Percentiles rank a stretch among this genome's conserved stretches.
Evolutionary conservation across 2,797 vertebrate species (phyloP).

Genomic region (Distichodus sexfasciatus): DNA sequence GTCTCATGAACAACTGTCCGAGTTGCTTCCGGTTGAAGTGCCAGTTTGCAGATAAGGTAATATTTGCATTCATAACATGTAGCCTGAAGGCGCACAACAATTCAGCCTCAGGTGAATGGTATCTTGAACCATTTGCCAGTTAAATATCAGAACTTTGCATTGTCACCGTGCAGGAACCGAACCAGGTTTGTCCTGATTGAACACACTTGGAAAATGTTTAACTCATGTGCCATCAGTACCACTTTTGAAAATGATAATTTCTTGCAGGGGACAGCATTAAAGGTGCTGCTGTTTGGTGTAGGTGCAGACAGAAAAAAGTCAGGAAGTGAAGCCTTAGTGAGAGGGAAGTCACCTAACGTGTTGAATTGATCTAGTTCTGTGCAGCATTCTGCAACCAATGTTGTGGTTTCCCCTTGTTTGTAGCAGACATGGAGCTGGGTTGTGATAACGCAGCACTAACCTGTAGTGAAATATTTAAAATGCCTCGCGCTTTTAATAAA

Average conservation of each 20-base stretch:
- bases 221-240: no score
- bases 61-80: neutral
- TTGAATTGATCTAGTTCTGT: neutral
- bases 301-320: neutral
- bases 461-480: neutral
- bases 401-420: conserved; percentile 2
- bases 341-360: neutral
- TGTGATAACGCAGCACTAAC: neutral
- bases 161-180: neutral
- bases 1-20: neutral
- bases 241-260: no score
- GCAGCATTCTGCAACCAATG: neutral
- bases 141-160: no score
- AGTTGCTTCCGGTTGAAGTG: neutral
- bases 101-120: neutral
- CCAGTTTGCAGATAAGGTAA: neutral
- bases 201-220: neutral
- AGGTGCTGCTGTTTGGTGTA: neutral
- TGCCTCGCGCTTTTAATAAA: no score
- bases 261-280: no score
- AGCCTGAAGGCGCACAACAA: neutral
- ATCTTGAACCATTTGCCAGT: neutral
- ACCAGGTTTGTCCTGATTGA: neutral
- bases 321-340: neutral
- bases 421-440: neutral